Evolutionary conservation across 2,797 vertebrate genomes (phyloP).

Genomic region (Bufotes viridis): DNA sequence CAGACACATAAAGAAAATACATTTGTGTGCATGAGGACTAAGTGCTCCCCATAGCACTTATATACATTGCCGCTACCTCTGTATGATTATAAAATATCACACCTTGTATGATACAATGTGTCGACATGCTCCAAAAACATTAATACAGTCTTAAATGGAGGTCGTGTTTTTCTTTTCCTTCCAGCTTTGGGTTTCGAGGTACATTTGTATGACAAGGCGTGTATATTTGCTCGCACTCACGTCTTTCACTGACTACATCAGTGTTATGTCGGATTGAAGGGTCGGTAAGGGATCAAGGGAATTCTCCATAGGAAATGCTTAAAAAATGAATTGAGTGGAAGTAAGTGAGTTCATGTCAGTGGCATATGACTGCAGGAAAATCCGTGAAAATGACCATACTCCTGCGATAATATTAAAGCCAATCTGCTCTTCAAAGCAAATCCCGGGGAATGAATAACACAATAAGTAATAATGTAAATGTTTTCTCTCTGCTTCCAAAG

Average conservation of each 20-base stretch:
- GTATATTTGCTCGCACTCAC: conserved; percentile 34
- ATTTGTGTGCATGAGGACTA: no score
- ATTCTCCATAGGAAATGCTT: not conserved
- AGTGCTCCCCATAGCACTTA: no score
- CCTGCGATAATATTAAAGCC: conserved; percentile 13
- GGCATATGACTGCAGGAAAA: not conserved
- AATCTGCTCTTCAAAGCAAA: conserved; percentile 17
- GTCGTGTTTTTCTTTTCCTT: not conserved
- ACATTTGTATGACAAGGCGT: conserved; percentile 25
- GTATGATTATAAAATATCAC: no score
- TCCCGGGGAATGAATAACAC: conserved; percentile 30
- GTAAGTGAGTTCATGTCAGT: not conserved
- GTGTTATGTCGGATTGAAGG: conserved; percentile 3
- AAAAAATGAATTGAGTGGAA: not conserved
- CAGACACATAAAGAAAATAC: no score
- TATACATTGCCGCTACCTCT: no score
- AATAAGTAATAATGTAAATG: conserved; percentile 46
- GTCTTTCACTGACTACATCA: conserved; percentile 21
- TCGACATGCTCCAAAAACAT: not conserved
- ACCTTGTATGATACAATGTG: not conserved
- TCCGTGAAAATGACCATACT: not conserved
- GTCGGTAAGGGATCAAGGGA: not conserved
- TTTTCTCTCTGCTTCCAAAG: conserved; percentile 22
- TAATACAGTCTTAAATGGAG: not conserved
- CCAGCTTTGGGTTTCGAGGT: not conserved